phyloP scores from a whole-genome alignment of 2,113 vertebrate species.

The Tragelaphus strepsiceros region DNA sequence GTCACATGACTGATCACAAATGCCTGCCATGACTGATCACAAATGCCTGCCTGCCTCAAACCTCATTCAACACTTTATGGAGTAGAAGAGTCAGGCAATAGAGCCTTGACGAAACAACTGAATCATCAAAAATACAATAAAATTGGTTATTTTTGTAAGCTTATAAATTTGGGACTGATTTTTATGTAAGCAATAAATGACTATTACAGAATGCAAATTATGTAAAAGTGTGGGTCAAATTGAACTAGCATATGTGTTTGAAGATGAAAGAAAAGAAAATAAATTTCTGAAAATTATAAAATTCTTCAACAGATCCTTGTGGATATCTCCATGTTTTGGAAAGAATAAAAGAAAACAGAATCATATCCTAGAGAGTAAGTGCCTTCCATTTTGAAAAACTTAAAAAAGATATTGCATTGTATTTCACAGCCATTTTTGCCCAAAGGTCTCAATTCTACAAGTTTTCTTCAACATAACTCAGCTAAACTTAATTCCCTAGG shows the following conservation, averaged over 20 bases:
- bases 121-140: neutral
- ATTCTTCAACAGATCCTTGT: slow-evolving; percentile 43
- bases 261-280: slow-evolving; percentile 47
- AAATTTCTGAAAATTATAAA: neutral
- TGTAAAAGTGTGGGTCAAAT: neutral
- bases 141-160: neutral
- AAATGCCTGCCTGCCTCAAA: neutral
- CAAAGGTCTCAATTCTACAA: slow-evolving; percentile 69
- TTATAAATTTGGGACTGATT: neutral
- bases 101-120: neutral
- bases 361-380: slow-evolving; percentile 62
- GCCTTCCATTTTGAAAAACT: slow-evolving; percentile 69
- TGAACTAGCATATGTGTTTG: slow-evolving; percentile 31
- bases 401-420: slow-evolving; percentile 57
- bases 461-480: slow-evolving; percentile 77
- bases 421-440: slow-evolving; percentile 76
- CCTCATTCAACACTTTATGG: neutral
- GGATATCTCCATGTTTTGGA: slow-evolving; percentile 36
- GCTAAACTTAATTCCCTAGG: slow-evolving; percentile 76
- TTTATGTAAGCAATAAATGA: neutral
- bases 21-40: neutral
- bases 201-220: neutral
- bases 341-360: slow-evolving; percentile 34
- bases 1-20: neutral
- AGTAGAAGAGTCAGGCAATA: neutral